Base-by-base conservation (phyloP, 2,888 invertebrate genomes). In the Seira ritae region DNA sequence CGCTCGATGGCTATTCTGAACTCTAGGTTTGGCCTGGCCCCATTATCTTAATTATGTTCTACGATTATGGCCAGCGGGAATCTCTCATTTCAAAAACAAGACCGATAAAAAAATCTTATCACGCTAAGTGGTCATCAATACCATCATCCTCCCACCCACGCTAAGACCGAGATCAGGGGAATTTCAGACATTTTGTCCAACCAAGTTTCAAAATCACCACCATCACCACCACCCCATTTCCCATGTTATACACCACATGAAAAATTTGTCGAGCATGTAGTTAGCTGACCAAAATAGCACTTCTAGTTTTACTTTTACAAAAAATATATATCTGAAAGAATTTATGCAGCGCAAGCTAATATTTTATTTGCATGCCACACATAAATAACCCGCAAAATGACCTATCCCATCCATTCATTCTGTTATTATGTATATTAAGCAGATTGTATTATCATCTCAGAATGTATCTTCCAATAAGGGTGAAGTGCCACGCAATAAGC, bases 351-450 rank as follows among this genome's bases (percentile, higher is more conserved):
- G 24, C 24, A 66, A 20, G 37, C 37, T 42, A 74, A 75, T 75
- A 75, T 75, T 67, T 68, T 75, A 75, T 75, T 75, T 75, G 55
- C 50, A 50, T 67, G 67, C 75, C 50, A 37, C 68, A 55, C 76
- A 76, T 76, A 76, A 76, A 76, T 76, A 76, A 76, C 60, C 66
- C 37, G 67, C 37, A 23, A 75, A 31, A 31, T 31, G 31, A 82
- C 82, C 82, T 71, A 82, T 82, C 82, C 82, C 82, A 82, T 55
- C 46, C 46, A 74, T 69, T 73, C 68, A 62, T 31, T 31, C 31
- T 4, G 31, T 79, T 75, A 69, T 70, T 70, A 66, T 37, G 69
- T 17, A 31, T 22, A 55, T 10, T 75, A 68, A 50, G 83, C 77
- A 78, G 73, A 77, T 77, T 78, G 68, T 50, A 37, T 73, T 78